Conservation (phyloP, 2,797 vertebrate genomes). For the Benthosema pterotum region DNA sequence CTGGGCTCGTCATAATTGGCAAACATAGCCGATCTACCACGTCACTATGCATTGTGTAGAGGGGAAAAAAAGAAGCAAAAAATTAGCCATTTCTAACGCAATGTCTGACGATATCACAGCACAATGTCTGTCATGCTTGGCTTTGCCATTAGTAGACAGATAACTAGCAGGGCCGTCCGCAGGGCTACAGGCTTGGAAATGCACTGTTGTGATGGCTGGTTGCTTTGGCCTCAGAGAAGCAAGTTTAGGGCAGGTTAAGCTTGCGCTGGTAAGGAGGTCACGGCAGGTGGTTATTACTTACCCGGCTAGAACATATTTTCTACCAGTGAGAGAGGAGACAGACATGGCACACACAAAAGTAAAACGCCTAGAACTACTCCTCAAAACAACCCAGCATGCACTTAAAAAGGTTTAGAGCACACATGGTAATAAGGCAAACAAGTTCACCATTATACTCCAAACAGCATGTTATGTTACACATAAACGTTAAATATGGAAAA, state of each 20-base stretch:
- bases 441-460: slow-evolving; percentile 15
- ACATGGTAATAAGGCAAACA: background rate
- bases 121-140: too few species aligned
- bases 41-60: too few species aligned
- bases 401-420: slow-evolving; percentile 31
- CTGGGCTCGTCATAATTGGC: too few species aligned
- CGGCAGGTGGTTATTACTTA: slow-evolving; percentile 84
- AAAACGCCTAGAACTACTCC: slow-evolving; percentile 63
- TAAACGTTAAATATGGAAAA: slow-evolving; percentile 11
- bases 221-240: slow-evolving; percentile 37
- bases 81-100: too few species aligned
- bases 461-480: slow-evolving; percentile 12
- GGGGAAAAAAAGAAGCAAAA: too few species aligned
- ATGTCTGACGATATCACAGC: too few species aligned
- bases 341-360: slow-evolving; percentile 66
- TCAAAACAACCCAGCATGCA: slow-evolving; percentile 55
- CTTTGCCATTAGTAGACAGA: too few species aligned
- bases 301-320: slow-evolving; percentile 97
- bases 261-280: slow-evolving; percentile 29
- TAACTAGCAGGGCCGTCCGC: too few species aligned
- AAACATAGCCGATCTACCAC: too few species aligned
- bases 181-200: slow-evolving; percentile 62
- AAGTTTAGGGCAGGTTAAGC: slow-evolving; percentile 3
- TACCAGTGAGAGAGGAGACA: slow-evolving; percentile 88
- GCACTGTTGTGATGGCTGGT: slow-evolving; percentile 49